Percentiles rank a stretch among this genome's conserved stretches.
Conservation (phyloP, 2,113 vertebrate species). For the Cyanoderma ruficeps region DNA sequence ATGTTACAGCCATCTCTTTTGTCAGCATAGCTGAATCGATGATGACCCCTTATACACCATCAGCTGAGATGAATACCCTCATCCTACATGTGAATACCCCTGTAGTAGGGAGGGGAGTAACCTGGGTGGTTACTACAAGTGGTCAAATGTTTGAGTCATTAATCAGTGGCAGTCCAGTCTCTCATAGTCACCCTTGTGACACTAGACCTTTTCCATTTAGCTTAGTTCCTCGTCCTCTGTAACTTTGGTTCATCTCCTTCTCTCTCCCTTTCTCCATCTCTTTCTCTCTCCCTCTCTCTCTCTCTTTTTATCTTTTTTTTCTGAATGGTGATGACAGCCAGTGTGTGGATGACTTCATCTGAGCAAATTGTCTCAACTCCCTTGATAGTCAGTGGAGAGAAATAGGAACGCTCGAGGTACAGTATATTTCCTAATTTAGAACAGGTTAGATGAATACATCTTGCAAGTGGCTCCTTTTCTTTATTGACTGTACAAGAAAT, state of each 20-base stretch:
- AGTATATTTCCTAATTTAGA: neutral
- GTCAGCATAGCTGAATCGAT: accelerated
- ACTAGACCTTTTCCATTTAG: neutral
- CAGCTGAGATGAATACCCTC: neutral
- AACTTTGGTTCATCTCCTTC: neutral
- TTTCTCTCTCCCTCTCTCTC: neutral
- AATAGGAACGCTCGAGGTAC: neutral
- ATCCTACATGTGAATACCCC: accelerated
- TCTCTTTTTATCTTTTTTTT: neutral
- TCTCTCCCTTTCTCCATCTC: too few species aligned
- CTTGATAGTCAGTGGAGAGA: neutral
- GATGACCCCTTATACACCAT: neutral
- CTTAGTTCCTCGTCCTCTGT: neutral
- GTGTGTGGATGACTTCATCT: neutral
- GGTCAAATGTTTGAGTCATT: neutral
- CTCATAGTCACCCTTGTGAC: neutral
- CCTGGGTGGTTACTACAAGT: neutral
- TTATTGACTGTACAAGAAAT: neutral
- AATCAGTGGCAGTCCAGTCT: neutral
- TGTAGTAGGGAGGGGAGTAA: neutral
- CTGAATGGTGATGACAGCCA: neutral
- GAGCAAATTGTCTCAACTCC: neutral
- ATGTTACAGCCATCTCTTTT: neutral
- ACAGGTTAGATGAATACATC: neutral
- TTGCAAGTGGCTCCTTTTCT: neutral